Base-by-base conservation (phyloP, 2,888 invertebrate species). In the Scelioninae gen. 2 region DNA sequence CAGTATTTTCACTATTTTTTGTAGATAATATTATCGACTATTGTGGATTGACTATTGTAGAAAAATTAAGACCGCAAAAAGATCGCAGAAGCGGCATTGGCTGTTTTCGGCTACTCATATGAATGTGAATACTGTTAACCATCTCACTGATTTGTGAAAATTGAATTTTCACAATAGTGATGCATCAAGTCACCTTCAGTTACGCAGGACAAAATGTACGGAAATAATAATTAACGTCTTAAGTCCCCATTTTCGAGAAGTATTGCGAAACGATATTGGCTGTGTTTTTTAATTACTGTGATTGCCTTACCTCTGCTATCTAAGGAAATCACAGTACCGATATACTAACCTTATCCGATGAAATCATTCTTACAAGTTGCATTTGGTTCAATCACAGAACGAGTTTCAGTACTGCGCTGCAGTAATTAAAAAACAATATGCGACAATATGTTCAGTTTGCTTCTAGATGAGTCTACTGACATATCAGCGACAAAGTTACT, bases 391-490 rank as follows among this genome's bases (percentile, higher is more conserved):
- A n/a, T n/a, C n/a, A n/a, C n/a, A n/a, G n/a, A n/a, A n/a, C n/a
- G n/a, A n/a, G n/a, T n/a, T n/a, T n/a, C n/a, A n/a, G n/a, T n/a
- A n/a, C n/a, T n/a, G n/a, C n/a, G n/a, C n/a, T n/a, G n/a, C n/a
- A n/a, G n/a, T n/a, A n/a, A n/a, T n/a, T n/a, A n/a, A n/a, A n/a
- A n/a, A n/a, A n/a, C n/a, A n/a, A n/a, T n/a, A n/a, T 73, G 75
- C 1, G 61, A 78, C 25, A 16, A 39, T 10, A 63, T 50, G 13
- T 78, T 58, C 55, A 76, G 77, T 46, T 22, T 78, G 3, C 58
- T 78, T 16, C 37, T 80, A 16, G 78, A 79, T 58, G 78, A 80
- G 55, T 78, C 78, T 1, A 80, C 78, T n/a, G 78, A 79, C 71
- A 71, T 78, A 33, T 39, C 78, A 1, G 69, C 73, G 9, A 25